Evolutionary conservation across 2,888 invertebrate species (phyloP), one percentile per base, ranked within the genome.

Genomic region (Idaea straminata): DNA sequence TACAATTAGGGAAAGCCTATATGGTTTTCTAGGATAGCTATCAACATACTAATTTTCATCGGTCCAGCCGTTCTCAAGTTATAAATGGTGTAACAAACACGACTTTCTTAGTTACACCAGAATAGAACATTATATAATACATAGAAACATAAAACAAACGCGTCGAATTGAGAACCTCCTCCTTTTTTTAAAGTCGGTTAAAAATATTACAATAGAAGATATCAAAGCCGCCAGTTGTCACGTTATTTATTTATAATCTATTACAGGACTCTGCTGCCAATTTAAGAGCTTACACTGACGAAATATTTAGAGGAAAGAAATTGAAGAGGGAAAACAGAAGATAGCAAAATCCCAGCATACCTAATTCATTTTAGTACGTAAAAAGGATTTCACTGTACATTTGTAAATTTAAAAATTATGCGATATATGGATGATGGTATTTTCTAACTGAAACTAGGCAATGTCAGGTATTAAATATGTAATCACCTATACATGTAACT

Each of bases 231-330:
- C 25, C 25, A 25, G 25, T 25, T 25, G 25, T 1, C 25, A 25
- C 25, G 25, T 25, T 65, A 63, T 38, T 35, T 15, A 1, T 59
- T 35, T 62, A 15, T 13, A 62, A 64, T 64, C 10, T 59, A 59
- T 57, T 84, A 72, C 80, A 93, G 93, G 93, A 93, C 78, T 86
- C 93, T 5, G 83, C 83, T 70, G 83, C 86, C 34, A 93, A 93
- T 69, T 63, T 89, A 61, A 83, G 84, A 73, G 84, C 79, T 25
- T 93, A 93, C 74, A 90, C 83, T 77, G 86, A 87, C 61, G 89
- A 93, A 83, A 77, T 91, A 78, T 87, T 89, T 77, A 78, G 80
- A 70, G 85, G 82, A 36, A 90, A 88, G 47, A 47, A 13, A 47
- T 47, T 13, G 72, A 86, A 83, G 72, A 63, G 82, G 57, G 76